These are phyloP conservation scores for Aphaenogaster floridana DNA, from an alignment of 1,140 invertebrate species.

Conservation along the genomic window DNA sequence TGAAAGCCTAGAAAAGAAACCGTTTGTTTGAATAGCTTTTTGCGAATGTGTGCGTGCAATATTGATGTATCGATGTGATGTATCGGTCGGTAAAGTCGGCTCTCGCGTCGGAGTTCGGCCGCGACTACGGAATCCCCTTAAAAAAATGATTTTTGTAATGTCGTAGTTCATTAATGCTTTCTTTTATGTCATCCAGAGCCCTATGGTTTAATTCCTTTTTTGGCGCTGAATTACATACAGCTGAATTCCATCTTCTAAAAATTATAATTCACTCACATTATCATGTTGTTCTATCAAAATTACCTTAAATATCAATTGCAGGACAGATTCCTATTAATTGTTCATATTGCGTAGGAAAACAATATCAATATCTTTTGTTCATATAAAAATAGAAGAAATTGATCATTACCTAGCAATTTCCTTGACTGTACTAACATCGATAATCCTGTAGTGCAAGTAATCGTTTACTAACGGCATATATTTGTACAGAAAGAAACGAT, in stretches of 20 bases:
- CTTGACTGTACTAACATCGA: constrained; percentile 97
- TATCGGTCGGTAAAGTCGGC: too few species aligned
- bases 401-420: constrained; percentile 90
- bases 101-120: too few species aligned
- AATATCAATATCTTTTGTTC: neutral
- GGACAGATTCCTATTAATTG: neutral
- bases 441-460: constrained; percentile 96
- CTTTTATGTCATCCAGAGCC: constrained; percentile 94
- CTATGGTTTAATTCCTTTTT: constrained; percentile 91
- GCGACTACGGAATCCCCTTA: neutral
- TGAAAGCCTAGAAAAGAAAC: too few species aligned
- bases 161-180: constrained; percentile 94
- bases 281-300: constrained; percentile 21
- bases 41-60: too few species aligned
- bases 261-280: constrained; percentile 52
- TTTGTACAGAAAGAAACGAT: constrained; percentile 92
- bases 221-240: constrained; percentile 88
- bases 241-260: constrained; percentile 91
- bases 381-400: neutral
- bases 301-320: neutral
- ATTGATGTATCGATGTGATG: too few species aligned
- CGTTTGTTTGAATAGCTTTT: too few species aligned
- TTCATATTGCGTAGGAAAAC: neutral
- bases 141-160: constrained; percentile 90
- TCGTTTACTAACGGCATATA: constrained; percentile 92